Evolutionary conservation across 2,113 vertebrate species (phyloP).

Genomic region (Desmodus rotundus): DNA sequence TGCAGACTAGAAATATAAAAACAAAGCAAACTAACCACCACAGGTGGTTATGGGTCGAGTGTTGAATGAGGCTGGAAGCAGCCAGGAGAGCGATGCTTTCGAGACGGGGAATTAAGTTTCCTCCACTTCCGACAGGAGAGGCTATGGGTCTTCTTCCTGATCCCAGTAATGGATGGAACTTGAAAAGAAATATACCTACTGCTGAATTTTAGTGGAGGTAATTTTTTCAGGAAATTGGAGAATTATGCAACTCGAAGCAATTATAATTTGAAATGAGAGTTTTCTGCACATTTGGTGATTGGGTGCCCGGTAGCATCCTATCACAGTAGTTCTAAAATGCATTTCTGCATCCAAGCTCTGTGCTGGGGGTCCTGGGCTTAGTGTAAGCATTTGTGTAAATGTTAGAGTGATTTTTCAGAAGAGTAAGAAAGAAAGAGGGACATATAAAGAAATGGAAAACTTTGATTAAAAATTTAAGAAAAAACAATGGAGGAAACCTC

Average conservation of each 20-base stretch:
- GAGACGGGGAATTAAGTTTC: neutral
- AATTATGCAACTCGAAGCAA: neutral
- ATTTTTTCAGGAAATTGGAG: neutral
- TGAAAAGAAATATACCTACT: neutral
- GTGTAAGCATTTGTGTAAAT: neutral
- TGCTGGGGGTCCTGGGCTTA: neutral
- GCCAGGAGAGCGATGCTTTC: neutral
- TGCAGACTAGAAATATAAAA: neutral
- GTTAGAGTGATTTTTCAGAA: neutral
- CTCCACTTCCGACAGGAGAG: neutral
- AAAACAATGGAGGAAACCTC: neutral
- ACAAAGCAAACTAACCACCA: neutral
- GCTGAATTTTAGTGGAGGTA: neutral
- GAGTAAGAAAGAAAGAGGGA: neutral
- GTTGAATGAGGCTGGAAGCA: neutral
- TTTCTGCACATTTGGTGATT: neutral
- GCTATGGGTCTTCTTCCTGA: neutral
- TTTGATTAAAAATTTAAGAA: neutral
- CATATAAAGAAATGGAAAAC: neutral
- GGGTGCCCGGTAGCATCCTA: neutral
- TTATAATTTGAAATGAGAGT: neutral
- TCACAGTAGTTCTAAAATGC: neutral
- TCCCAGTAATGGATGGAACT: neutral
- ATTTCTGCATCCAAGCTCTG: neutral
- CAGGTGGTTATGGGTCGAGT: neutral